Percentiles rank a stretch among this genome's conserved stretches.
phyloP scores from a whole-genome alignment of 2,888 invertebrate species.

The Osmoderma eremita region DNA sequence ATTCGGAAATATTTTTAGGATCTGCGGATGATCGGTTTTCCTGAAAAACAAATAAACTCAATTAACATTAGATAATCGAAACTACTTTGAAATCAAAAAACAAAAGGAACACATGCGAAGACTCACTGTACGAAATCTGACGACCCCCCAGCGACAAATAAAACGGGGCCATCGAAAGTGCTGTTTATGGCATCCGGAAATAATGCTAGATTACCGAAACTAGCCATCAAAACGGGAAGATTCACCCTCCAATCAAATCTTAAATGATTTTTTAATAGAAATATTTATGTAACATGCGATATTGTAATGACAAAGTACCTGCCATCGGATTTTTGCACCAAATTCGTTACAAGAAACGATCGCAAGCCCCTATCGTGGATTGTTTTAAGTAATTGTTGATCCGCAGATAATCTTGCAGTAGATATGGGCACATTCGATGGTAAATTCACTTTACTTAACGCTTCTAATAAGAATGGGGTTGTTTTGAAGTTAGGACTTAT shows the following conservation, averaged over 20 bases:
- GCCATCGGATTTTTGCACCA: slow-evolving; percentile 66
- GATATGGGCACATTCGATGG: slow-evolving; percentile 73
- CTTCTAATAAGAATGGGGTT: slow-evolving; percentile 74
- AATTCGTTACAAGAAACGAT: slow-evolving; percentile 87
- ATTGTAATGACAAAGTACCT: slow-evolving; percentile 49
- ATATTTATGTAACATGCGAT: too few species aligned
- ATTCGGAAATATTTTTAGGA: slow-evolving; percentile 77
- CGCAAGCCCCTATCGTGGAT: slow-evolving; percentile 71
- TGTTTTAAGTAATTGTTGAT: slow-evolving; percentile 69
- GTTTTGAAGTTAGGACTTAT: slow-evolving; percentile 69
- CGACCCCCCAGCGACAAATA: slow-evolving; percentile 86
- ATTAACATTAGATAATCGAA: slow-evolving; percentile 7
- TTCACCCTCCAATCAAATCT: slow-evolving; percentile 84
- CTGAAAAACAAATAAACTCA: too few species aligned
- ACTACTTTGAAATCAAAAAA: background rate
- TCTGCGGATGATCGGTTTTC: slow-evolving; percentile 69
- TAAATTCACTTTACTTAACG: slow-evolving; percentile 72
- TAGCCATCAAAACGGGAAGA: slow-evolving; percentile 74
- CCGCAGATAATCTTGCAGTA: slow-evolving; percentile 74
- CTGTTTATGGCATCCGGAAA: slow-evolving; percentile 68
- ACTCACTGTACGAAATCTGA: slow-evolving; percentile 82
- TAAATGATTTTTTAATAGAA: slow-evolving; percentile 37
- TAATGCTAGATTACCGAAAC: slow-evolving; percentile 72
- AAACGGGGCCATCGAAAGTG: slow-evolving; percentile 70
- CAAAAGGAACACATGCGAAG: background rate